phyloP scores from a whole-genome alignment of 2,113 vertebrate species.

The Mesitornis unicolor region DNA sequence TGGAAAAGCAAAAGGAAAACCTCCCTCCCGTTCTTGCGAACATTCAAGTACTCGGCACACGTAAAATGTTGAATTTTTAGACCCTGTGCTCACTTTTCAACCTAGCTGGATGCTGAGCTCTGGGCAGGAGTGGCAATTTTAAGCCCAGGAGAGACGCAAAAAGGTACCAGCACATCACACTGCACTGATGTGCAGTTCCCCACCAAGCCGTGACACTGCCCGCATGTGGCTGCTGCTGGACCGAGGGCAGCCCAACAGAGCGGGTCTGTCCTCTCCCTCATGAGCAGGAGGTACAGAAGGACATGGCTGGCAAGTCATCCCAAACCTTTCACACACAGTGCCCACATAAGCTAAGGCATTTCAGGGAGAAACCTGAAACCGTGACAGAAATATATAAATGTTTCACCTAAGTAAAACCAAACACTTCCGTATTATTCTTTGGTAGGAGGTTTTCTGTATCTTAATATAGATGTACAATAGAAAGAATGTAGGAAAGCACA shows the following conservation, averaged over 20 bases:
- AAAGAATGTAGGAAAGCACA: neutral
- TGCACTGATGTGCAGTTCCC: rapidly evolving
- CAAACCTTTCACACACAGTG: neutral
- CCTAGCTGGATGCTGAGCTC: neutral
- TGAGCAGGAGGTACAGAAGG: neutral
- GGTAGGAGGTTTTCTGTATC: neutral
- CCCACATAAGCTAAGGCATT: neutral
- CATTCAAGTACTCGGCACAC: neutral
- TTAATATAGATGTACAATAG: neutral
- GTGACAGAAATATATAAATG: neutral
- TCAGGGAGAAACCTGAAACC: neutral
- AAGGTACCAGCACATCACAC: neutral
- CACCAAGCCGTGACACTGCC: rapidly evolving
- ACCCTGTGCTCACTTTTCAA: neutral
- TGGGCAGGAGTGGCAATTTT: neutral
- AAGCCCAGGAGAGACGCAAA: neutral
- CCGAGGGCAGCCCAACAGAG: rapidly evolving
- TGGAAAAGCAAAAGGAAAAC: too few relatives aligned
- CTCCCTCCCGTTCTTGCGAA: neutral
- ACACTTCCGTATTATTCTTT: neutral
- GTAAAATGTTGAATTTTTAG: constrained; percentile 12
- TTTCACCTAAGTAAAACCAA: neutral
- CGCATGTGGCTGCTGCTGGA: rapidly evolving
- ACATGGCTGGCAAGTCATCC: neutral
- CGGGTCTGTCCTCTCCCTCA: too few relatives aligned